Conservation (phyloP, 2,797 vertebrate genomes). For the Pseudotriccus pelzelni region DNA sequence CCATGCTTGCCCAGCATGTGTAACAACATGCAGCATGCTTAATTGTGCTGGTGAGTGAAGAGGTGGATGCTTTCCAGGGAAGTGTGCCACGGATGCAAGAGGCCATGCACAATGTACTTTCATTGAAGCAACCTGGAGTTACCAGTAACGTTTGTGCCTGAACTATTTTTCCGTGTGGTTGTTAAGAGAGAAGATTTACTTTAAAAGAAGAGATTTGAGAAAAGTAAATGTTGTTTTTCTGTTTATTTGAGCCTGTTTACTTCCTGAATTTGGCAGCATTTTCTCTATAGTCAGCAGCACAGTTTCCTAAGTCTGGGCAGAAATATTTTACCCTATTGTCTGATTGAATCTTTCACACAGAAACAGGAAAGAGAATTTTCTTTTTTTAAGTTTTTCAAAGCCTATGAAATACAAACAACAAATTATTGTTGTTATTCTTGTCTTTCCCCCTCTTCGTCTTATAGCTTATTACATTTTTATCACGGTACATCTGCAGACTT, state of each 20-base stretch:
- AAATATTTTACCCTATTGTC: slow-evolving; percentile 55
- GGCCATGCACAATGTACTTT: not conserved
- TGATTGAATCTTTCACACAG: slow-evolving; percentile 33
- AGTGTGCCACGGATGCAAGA: not conserved
- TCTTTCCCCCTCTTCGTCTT: not conserved
- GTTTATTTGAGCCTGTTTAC: slow-evolving; percentile 50
- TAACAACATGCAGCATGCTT: not conserved
- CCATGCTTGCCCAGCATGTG: not conserved
- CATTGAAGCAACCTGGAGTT: not conserved
- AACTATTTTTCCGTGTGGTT: not conserved
- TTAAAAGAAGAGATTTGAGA: not conserved
- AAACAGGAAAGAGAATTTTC: slow-evolving; percentile 33
- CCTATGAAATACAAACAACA: slow-evolving; percentile 21
- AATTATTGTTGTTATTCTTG: slow-evolving; percentile 40
- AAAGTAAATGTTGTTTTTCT: slow-evolving; percentile 30
- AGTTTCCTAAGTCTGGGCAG: slow-evolving; percentile 21
- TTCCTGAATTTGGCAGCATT: slow-evolving; percentile 37
- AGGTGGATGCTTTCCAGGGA: not conserved
- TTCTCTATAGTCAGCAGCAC: slow-evolving; percentile 12
- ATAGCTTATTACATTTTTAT: not conserved
- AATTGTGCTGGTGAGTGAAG: not conserved
- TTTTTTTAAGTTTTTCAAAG: not conserved
- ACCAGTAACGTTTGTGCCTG: not conserved
- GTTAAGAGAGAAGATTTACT: not conserved
- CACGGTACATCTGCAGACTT: not conserved